phyloP scores from a whole-genome alignment of 2,797 vertebrate species.

The Labroides dimidiatus region DNA sequence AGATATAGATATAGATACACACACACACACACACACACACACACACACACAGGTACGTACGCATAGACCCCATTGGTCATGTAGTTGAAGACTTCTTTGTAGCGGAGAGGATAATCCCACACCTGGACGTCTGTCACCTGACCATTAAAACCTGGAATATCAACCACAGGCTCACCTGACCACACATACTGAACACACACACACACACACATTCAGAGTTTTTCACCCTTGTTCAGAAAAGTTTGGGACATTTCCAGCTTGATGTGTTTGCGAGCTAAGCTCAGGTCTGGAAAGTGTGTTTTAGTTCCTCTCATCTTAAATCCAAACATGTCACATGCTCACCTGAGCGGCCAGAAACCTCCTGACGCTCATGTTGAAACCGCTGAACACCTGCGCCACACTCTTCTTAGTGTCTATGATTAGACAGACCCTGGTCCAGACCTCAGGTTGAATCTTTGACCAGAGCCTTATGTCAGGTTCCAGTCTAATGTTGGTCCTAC shows the following conservation, averaged over 20 bases:
- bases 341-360: not conserved
- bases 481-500: too few relatives aligned
- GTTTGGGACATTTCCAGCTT: not conserved
- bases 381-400: conserved; percentile 61
- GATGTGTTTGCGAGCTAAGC: too few relatives aligned
- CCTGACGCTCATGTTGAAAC: too few relatives aligned
- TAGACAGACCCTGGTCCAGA: conserved; percentile 70
- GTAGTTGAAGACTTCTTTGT: conserved; percentile 50
- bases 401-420: conserved; percentile 43
- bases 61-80: conserved; percentile 30
- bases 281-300: too few relatives aligned
- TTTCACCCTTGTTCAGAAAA: not conserved
- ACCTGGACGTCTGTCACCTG: conserved; percentile 74
- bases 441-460: rapidly evolving
- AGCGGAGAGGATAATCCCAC: conserved; percentile 68
- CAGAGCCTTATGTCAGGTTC: conserved; percentile 7
- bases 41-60: conserved; percentile 42
- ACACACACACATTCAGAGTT: conserved; percentile 30
- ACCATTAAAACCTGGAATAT: conserved; percentile 51
- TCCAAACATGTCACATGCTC: too few relatives aligned
- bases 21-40: too few relatives aligned
- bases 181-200: conserved; percentile 52
- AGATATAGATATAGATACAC: too few relatives aligned
- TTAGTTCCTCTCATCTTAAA: too few relatives aligned
- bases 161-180: conserved; percentile 52